Base-by-base conservation (phyloP, 2,113 vertebrate genomes). In the Mola mola region DNA sequence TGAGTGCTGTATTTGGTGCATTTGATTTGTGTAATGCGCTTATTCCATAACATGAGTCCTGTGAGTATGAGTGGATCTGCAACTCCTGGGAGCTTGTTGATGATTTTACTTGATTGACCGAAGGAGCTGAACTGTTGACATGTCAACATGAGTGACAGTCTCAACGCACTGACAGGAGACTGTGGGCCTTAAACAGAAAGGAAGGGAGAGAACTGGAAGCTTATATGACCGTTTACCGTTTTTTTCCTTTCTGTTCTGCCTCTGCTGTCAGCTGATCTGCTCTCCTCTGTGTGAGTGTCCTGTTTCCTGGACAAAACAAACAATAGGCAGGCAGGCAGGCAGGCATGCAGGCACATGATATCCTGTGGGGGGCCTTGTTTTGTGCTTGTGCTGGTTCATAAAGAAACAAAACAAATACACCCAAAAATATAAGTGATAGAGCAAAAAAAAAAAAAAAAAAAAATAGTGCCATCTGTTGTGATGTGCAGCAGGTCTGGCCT, bases 281-380 rank as follows among this genome's bases (percentile, higher is more conserved):
- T 59, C 25, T 65, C 36, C 64, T 47, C 57, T 60, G 46, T 72
- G 68, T 76, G 85, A 86, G 84, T 72, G 82, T 88, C 88, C 86
- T 87, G 88, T 85, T 90, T 86, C 80, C 87, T 81, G 85, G 51
- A 65, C 73, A 29, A 79, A 75, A 78, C 73, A 81, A 83, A 90
- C 87, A 87, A 87, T 85, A 53, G 82, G 28, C 21, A 48, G 38
- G 41, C 63, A 48, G 48, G 41, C 8, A 29, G 9, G 28, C 28
- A 19, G 2, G 42, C 74, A 74, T 55, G 47, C 49, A 11, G 50
- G 43, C 66, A 59, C 65, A 74, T 75, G 79, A 83, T 75, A 78
- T 87, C 88, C 88, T 86, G 76, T 75, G 29, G 33, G 48, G 52
- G 51, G 66, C 65, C 6, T 55, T 51, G 28, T 79, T 68, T 70